These are phyloP conservation scores for Lycaena phlaeas DNA, from an alignment of 2,888 invertebrate species.

Conservation along the genomic window DNA sequence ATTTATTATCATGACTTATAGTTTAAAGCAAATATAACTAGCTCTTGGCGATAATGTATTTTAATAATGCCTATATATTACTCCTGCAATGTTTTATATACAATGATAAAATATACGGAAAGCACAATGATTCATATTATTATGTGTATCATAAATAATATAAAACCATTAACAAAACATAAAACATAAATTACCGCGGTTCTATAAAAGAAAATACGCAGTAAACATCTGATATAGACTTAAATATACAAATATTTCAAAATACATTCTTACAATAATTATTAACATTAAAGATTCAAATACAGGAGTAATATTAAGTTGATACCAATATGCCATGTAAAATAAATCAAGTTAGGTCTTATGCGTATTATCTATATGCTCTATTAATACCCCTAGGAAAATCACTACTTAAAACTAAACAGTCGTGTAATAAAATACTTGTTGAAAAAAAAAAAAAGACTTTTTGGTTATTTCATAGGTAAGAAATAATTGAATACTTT, in stretches of 20 bases:
- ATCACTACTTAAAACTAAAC: slow-evolving; percentile 42
- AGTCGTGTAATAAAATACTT: slow-evolving; percentile 42
- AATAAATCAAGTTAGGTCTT: slow-evolving; percentile 28
- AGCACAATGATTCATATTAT: slow-evolving; percentile 1
- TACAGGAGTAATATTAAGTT: slow-evolving; percentile 9
- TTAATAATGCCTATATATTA: slow-evolving; percentile 14
- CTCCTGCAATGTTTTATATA: slow-evolving; percentile 13
- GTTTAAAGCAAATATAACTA: slow-evolving; percentile 16
- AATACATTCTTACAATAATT: too few species aligned
- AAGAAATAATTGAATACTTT: slow-evolving; percentile 34
- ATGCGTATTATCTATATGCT: slow-evolving; percentile 28
- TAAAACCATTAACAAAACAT: neutral
- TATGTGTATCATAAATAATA: neutral
- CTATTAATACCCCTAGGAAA: slow-evolving; percentile 33
- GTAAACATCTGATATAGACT: neutral
- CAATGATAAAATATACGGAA: slow-evolving; percentile 4
- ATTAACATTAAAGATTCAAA: too few species aligned
- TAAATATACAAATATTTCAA: too few species aligned
- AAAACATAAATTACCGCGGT: too few species aligned
- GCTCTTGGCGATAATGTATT: slow-evolving; percentile 10
- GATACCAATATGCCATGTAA: slow-evolving; percentile 31
- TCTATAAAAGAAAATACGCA: too few species aligned
- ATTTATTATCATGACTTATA: slow-evolving; percentile 24
- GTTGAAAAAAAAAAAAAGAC: slow-evolving; percentile 25
- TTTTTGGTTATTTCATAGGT: slow-evolving; percentile 41